A percentile compares a stretch with the other conserved stretches of the same genome.
Conservation (phyloP, 1,140 invertebrate species). For the Phenacoccus solenopsis region DNA sequence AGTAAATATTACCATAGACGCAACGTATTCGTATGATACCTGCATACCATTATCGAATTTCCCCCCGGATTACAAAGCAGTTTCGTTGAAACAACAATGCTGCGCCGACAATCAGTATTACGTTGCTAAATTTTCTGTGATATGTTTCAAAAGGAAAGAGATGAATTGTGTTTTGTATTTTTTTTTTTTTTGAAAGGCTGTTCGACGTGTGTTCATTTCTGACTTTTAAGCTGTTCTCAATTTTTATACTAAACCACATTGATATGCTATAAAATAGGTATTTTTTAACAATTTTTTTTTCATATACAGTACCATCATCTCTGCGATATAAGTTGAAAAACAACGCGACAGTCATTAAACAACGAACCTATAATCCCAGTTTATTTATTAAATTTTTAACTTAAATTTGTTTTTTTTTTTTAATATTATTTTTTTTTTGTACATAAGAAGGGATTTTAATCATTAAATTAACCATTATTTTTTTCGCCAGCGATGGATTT, state of each 20-base stretch:
- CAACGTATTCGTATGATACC: background rate
- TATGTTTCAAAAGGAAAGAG: background rate
- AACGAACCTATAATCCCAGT: background rate
- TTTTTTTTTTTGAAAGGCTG: background rate
- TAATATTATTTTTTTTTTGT: too few species aligned
- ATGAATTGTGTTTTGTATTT: background rate
- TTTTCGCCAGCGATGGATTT: background rate
- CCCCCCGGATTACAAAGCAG: too few species aligned
- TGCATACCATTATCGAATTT: too few species aligned
- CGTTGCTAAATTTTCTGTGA: background rate
- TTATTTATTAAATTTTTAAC: background rate
- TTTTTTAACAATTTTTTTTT: too few species aligned
- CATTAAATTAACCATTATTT: background rate
- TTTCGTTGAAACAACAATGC: background rate
- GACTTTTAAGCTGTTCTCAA: background rate
- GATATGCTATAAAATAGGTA: too few species aligned
- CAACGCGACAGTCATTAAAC: background rate
- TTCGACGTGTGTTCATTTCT: slow-evolving; percentile 1
- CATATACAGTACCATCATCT: background rate
- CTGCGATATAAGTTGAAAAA: too few species aligned
- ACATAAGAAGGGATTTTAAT: background rate
- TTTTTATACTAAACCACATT: too few species aligned
- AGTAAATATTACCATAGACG: background rate
- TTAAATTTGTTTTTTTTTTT: background rate
- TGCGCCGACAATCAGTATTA: background rate